Evolutionary conservation across 1,140 invertebrate species (phyloP).

Genomic region (Monomorium pharaonis): DNA sequence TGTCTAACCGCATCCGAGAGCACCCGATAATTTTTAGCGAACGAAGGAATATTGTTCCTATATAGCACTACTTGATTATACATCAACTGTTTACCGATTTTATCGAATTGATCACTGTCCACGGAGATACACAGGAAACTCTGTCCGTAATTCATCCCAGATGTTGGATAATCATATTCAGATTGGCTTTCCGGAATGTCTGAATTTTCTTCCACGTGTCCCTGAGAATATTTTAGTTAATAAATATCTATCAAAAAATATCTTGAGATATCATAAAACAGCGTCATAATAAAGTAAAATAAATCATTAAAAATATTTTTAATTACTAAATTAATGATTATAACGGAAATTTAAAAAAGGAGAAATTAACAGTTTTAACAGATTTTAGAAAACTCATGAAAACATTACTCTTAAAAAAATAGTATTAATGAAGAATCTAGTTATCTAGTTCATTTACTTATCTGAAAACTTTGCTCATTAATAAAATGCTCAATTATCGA

Average conservation of each 20-base stretch:
- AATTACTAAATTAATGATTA: background rate
- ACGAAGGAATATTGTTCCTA: conserved; percentile 86
- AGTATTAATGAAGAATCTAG: background rate
- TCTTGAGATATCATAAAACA: background rate
- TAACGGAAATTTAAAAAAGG: background rate
- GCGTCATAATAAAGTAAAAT: background rate
- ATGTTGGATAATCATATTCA: conserved; percentile 90
- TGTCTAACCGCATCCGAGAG: conserved; percentile 88
- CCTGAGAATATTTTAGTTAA: background rate
- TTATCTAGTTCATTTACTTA: background rate
- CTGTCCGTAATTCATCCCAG: conserved; percentile 92
- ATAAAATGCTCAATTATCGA: background rate
- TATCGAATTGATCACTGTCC: conserved; percentile 87
- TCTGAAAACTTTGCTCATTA: background rate
- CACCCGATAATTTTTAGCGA: conserved; percentile 85
- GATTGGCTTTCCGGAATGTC: conserved; percentile 67
- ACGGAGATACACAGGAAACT: conserved; percentile 94
- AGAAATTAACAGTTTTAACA: background rate
- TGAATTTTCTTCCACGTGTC: background rate
- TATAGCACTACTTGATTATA: conserved; percentile 92
- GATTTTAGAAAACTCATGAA: background rate
- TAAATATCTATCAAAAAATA: background rate
- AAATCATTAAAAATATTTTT: background rate
- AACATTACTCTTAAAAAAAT: background rate
- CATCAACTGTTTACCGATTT: conserved; percentile 90